phyloP scores from a whole-genome alignment of 2,113 vertebrate species.

The Myiozetetes cayanensis region DNA sequence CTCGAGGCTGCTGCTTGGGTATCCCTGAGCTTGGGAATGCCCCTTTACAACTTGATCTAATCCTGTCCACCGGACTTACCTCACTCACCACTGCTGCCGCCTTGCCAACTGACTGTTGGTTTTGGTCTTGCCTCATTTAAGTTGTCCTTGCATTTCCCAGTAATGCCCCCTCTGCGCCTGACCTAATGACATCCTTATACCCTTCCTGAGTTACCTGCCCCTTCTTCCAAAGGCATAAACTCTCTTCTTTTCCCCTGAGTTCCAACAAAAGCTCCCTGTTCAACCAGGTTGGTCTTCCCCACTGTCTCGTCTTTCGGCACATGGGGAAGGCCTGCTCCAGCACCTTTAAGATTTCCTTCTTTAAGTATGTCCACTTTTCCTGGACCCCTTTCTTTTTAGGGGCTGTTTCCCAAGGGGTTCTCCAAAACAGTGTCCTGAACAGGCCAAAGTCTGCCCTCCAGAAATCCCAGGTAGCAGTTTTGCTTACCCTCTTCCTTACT shows the following conservation, averaged over 20 bases:
- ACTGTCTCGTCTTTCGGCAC: neutral
- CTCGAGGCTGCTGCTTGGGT: neutral
- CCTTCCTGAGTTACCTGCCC: neutral
- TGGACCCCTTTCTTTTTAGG: neutral
- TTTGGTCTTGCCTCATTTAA: neutral
- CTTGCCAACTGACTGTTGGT: neutral
- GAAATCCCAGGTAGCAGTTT: neutral
- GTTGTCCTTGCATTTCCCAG: too few relatives aligned
- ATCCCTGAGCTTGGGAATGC: neutral
- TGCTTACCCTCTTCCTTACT: too few relatives aligned
- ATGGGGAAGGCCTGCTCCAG: neutral
- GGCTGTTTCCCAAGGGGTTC: too few relatives aligned
- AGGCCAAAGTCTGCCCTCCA: neutral
- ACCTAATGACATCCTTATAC: neutral
- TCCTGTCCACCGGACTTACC: neutral
- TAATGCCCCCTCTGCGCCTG: neutral
- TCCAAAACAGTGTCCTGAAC: neutral
- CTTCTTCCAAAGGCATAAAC: neutral
- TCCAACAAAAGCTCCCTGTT: neutral
- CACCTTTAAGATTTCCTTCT: neutral
- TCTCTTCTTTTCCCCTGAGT: neutral
- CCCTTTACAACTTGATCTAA: neutral
- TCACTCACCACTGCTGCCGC: neutral
- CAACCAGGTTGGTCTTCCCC: neutral
- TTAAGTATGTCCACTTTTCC: neutral